phyloP scores from a whole-genome alignment of 2,113 vertebrate species.

The Malurus alboscapulatus region DNA sequence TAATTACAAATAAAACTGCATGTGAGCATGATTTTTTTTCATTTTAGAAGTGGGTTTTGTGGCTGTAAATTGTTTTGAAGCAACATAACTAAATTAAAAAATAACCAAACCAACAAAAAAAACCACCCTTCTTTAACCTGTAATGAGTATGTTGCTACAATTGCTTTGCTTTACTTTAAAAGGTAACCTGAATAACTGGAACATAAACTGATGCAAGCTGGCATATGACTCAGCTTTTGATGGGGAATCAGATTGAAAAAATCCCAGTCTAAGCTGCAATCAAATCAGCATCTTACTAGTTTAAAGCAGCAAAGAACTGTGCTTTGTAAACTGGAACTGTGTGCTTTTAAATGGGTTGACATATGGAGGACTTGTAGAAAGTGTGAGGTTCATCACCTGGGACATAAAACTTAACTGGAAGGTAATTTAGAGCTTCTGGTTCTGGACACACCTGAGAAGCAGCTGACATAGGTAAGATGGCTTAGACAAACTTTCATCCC shows the following conservation, averaged over 20 bases:
- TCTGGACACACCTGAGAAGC: not conserved
- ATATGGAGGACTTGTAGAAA: not conserved
- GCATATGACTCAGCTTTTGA: not conserved
- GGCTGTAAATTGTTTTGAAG: not conserved
- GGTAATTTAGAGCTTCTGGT: not conserved
- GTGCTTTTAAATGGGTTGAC: not conserved
- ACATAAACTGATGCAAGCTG: not conserved
- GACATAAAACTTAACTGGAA: not conserved
- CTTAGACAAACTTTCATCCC: not conserved
- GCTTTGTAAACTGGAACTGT: not conserved
- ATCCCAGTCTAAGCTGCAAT: not conserved
- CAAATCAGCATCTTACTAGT: not conserved
- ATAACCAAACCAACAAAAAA: accelerated
- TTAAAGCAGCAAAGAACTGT: not conserved
- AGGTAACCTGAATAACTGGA: not conserved
- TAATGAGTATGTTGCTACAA: not conserved
- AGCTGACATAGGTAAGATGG: not conserved
- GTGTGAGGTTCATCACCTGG: not conserved
- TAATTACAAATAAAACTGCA: not conserved
- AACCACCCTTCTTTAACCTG: not conserved
- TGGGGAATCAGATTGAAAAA: not conserved
- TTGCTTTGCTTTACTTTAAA: not conserved
- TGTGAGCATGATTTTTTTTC: not conserved
- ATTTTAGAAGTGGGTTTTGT: not conserved
- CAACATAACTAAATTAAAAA: not conserved